Conservation (phyloP, 2,113 vertebrate genomes). For the Aphyosemion australe region DNA sequence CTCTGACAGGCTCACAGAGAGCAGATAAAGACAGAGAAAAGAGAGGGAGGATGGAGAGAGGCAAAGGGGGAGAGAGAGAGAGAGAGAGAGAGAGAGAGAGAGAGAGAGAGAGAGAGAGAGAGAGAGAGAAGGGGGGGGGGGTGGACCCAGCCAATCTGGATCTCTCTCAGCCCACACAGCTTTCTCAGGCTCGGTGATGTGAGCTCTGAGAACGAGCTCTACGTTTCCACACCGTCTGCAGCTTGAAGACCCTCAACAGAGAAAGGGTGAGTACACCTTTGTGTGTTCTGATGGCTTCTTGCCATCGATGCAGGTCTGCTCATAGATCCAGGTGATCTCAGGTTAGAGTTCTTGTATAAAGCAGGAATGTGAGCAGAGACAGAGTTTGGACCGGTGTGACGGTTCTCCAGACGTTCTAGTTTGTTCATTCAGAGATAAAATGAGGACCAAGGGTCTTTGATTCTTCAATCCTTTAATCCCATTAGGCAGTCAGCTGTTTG, state of each 20-base stretch:
- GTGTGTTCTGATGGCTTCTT: too few species aligned
- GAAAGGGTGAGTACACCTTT: constrained; percentile 53
- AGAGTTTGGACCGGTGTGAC: too few species aligned
- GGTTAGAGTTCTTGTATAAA: too few species aligned
- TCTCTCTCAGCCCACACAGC: constrained; percentile 55
- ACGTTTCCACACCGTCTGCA: constrained; percentile 19
- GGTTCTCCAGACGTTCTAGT: constrained; percentile 1
- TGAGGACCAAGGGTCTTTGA: constrained; percentile 31
- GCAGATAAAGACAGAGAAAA: constrained; percentile 7
- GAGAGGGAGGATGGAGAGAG: too few species aligned
- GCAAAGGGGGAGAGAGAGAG: too few species aligned
- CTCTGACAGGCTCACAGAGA: constrained; percentile 32
- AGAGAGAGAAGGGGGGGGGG: constrained; percentile 3
- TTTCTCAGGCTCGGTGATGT: constrained; percentile 51
- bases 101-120: constrained; percentile 1
- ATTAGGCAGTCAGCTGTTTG: constrained; percentile 37
- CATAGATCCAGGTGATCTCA: too few species aligned
- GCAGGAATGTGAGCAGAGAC: too few species aligned
- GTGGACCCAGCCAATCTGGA: constrained; percentile 28
- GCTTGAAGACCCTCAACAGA: constrained; percentile 4
- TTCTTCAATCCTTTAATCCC: constrained; percentile 53
- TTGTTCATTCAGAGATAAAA: constrained; percentile 18
- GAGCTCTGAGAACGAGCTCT: constrained; percentile 33
- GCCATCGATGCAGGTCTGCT: too few species aligned
- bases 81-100: background rate